A percentile compares a stretch with the other conserved stretches of the same genome.
Evolutionary conservation across 2,888 invertebrate species (phyloP).

Genomic region (Pterostichus niger): DNA sequence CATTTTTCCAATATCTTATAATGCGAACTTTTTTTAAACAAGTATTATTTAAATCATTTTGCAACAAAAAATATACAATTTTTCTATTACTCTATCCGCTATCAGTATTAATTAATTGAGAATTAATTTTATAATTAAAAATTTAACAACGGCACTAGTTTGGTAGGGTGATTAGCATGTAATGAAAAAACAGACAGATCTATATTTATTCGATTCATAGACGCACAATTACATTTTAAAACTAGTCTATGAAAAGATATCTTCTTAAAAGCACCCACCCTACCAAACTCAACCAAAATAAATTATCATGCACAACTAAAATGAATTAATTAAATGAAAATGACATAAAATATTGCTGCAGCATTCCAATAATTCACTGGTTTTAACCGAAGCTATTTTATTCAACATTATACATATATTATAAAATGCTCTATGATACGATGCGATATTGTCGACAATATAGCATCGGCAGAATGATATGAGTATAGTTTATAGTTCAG

Average conservation of each 20-base stretch:
- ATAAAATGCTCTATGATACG: conserved; percentile 47
- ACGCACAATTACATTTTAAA: conserved; percentile 3
- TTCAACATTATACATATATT: conserved; percentile 46
- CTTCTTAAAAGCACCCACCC: conserved; percentile 74
- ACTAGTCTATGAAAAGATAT: conserved; percentile 42
- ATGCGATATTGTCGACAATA: background rate
- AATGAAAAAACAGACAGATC: conserved; percentile 70
- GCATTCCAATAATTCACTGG: conserved; percentile 43
- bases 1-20: background rate
- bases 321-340: conserved; percentile 68
- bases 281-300: conserved; percentile 75
- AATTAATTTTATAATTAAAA: conserved; percentile 29
- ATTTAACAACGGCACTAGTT: conserved; percentile 69
- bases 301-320: conserved; percentile 67
- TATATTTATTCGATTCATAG: conserved; percentile 55
- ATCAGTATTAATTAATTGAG: conserved; percentile 21
- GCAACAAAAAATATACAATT: conserved; percentile 42
- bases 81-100: conserved; percentile 8
- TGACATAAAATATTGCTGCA: conserved; percentile 66
- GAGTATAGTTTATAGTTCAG: conserved; percentile 30
- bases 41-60: conserved; percentile 52
- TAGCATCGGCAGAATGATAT: conserved; percentile 36
- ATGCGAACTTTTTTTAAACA: conserved; percentile 47
- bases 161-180: conserved; percentile 74
- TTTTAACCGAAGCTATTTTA: conserved; percentile 34